Evolutionary conservation across 2,797 vertebrate genomes (phyloP), one percentile per base, ranked within the genome.

Genomic region (Calcarius lapponicus): DNA sequence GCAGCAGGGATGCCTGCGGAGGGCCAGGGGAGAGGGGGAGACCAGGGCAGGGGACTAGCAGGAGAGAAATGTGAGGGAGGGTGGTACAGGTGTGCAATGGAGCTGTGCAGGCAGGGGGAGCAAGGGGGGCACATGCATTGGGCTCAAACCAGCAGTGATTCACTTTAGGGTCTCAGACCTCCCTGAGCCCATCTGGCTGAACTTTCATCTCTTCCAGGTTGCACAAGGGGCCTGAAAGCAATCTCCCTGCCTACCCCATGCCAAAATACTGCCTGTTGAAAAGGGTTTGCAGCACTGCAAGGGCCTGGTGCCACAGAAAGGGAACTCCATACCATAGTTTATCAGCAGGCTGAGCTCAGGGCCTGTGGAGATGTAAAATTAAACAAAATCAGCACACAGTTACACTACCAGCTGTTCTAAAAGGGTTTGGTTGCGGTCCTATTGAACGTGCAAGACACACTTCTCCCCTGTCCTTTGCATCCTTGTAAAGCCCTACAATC

Each of bases 101-200:
- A 45, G 32, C 9, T 48, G 21, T 26, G 47, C 36, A 48, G 53
- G 24, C 10, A 29, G 12, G 0, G 11, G 32, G 10, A 69, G 19
- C 4, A 24, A 57, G 25, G 36, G 13, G 17, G 10, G 16, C 16
- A 43, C 1, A 1, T 1, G 7, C 29, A 34, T 3, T 3, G 2
- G 31, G 36, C 51, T 66, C 12, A 28, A 22, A 82, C 13, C 40
- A 51, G 56, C 69, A 36, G 47, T 13, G 29, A 79, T 10, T 43
- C 5, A 1, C 12, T 31, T 34, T 7, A 50, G 47, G 22, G 34
- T 34, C 47, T 69, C 72, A 43, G 43, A 11, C 1, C 3, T 18
- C 22, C 36, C 47, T 6, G 32, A 45, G 18, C 34, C 50, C 34
- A 10, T 22, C 26, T 22, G 20, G 20, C 71, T 85, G 47, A 79